phyloP scores from a whole-genome alignment of 1,140 invertebrate species.

The Hyphantria cunea region DNA sequence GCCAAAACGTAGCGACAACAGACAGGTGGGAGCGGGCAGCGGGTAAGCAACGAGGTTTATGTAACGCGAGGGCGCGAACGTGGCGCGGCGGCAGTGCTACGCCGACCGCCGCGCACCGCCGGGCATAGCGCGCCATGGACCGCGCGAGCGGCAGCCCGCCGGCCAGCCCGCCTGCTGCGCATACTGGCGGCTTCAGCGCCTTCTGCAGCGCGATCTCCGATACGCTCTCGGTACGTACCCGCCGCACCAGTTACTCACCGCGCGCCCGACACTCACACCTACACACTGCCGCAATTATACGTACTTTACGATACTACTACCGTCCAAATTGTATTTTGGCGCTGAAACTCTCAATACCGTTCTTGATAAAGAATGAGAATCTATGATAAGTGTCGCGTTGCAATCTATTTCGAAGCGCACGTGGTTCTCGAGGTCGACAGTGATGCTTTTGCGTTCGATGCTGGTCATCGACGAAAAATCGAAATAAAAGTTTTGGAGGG shows the following conservation, averaged over 20 bases:
- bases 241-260: conserved; percentile 21
- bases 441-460: conserved; percentile 39
- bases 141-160: conserved; percentile 61
- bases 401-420: conserved; percentile 63
- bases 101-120: conserved; percentile 47
- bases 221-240: conserved; percentile 73
- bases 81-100: conserved; percentile 59
- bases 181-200: conserved; percentile 69
- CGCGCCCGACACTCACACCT: conserved; percentile 22
- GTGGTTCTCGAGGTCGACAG: conserved; percentile 61
- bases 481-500: conserved; percentile 64
- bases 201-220: conserved; percentile 77
- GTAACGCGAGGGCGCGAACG: conserved; percentile 45
- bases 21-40: conserved; percentile 71
- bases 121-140: conserved; percentile 65
- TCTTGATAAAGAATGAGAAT: conserved; percentile 47
- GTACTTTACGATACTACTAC: conserved; percentile 23
- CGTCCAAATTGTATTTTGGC: conserved; percentile 50
- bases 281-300: conserved; percentile 14
- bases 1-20: conserved; percentile 71
- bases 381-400: conserved; percentile 51
- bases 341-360: conserved; percentile 45
- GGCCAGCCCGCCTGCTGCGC: conserved; percentile 54
- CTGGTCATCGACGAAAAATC: conserved; percentile 43
- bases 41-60: conserved; percentile 48